phyloP scores from a whole-genome alignment of 2,888 invertebrate species.

The Cabera pusaria region DNA sequence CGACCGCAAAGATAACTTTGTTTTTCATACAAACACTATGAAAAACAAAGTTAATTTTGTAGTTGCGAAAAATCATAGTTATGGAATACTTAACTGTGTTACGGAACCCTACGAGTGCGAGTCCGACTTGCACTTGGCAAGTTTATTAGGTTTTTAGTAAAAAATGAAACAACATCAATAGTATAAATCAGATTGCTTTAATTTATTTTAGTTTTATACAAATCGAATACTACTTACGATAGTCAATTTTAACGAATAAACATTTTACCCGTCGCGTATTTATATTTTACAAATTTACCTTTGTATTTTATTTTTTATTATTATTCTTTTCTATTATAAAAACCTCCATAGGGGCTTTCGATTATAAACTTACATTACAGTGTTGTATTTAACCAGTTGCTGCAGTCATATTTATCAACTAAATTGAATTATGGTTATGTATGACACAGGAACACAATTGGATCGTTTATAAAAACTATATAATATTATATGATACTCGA shows the following conservation, averaged over 20 bases:
- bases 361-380: conserved; percentile 80
- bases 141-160: too few relatives aligned
- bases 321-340: conserved; percentile 72
- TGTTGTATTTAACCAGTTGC: conserved; percentile 57
- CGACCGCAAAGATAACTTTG: too few relatives aligned
- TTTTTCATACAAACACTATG: too few relatives aligned
- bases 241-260: conserved; percentile 81
- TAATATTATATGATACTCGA: conserved; percentile 4
- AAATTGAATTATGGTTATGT: conserved; percentile 65
- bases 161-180: conserved; percentile 64
- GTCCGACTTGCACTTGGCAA: too few relatives aligned
- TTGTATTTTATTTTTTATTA: conserved; percentile 65
- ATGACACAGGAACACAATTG: conserved; percentile 74
- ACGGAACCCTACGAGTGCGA: too few relatives aligned
- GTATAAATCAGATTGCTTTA: conserved; percentile 84
- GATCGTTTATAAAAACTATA: conserved; percentile 37
- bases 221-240: conserved; percentile 83
- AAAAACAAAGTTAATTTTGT: too few relatives aligned
- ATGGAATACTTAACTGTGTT: too few relatives aligned
- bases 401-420: conserved; percentile 63
- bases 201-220: conserved; percentile 83
- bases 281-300: conserved; percentile 81
- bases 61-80: too few relatives aligned
- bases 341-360: conserved; percentile 80
- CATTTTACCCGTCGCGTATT: conserved; percentile 74